Conservation (phyloP, 2,113 vertebrate genomes). For the Malurus melanocephalus region DNA sequence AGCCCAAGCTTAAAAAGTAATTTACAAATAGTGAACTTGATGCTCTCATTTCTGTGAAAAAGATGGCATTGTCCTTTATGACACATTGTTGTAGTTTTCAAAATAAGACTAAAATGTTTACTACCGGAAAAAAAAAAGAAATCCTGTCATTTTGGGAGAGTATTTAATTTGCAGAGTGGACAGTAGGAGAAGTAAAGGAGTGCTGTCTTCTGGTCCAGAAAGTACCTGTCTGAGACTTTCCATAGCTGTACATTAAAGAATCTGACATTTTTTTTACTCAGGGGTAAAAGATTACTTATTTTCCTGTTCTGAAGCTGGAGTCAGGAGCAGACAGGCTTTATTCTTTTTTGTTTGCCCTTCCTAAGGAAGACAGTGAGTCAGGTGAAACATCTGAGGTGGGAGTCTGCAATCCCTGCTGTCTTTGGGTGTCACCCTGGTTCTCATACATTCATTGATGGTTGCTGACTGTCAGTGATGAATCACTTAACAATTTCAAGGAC, state of each 20-base stretch:
- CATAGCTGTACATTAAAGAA: background rate
- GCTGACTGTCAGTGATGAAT: background rate
- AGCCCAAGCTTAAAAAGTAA: background rate
- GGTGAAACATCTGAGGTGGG: background rate
- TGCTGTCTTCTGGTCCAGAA: background rate
- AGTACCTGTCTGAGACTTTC: background rate
- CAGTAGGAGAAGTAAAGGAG: background rate
- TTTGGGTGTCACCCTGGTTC: background rate
- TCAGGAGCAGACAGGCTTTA: background rate
- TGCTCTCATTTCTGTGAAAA: background rate
- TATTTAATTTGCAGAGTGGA: background rate
- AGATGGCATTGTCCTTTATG: background rate
- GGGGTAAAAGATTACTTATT: background rate
- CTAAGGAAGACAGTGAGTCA: background rate
- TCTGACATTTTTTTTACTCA: background rate
- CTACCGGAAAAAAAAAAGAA: background rate
- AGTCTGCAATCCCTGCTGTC: background rate
- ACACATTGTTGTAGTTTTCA: background rate
- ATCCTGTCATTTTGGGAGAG: accelerated
- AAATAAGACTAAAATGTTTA: background rate
- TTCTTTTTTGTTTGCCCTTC: background rate
- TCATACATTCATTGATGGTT: background rate
- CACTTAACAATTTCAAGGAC: background rate
- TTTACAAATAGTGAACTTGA: background rate
- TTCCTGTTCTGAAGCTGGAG: background rate